Base-by-base conservation (phyloP, 2,888 invertebrate species). In the Megamerina dolium region DNA sequence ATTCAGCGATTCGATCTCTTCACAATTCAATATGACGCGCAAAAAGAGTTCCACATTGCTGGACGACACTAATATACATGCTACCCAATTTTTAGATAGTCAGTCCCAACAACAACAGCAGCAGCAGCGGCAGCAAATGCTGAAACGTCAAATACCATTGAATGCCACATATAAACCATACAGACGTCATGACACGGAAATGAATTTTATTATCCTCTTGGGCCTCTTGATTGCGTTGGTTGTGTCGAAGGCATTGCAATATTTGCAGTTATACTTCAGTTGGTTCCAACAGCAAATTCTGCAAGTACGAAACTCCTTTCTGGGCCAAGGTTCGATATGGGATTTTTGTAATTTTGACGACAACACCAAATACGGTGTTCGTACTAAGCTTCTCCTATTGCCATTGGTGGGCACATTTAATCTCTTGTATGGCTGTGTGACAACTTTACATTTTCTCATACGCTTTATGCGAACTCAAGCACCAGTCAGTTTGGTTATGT, bases 261-360 rank as follows among this genome's bases (percentile, higher is more conserved):
- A 54, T 12, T 19, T 61, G 1, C 54, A 57, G 50, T 51, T 56
- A 38, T 62, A 53, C 42, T 57, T 59, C 4, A 49, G 41, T 41
- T 65, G 60, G 64, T 52, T 65, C 2, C 56, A 55, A 18, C 26
- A 20, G 1, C 57, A 57, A 48, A 52, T 56, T 10, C 20, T 50
- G n/a, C 52, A 48, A 13, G 14, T 63, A 36, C 57, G 64, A 8
- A 36, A 39, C 6, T 49, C 53, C 21, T 48, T 58, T 5, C 48
- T 65, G 5, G 65, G 60, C 5, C 51, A 52, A 4, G 29, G 10
- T 23, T 57, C 57, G 31, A 43, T 65, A 8, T 52, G 49, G 51
- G 51, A 60, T n/a, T 57, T 65, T 40, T 52, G 63, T 19, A 56
- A 63, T 31, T 52, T 59, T 31, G 53, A 59, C 18, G 58, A 64